Evolutionary conservation across 2,797 vertebrate species (phyloP).

Genomic region (Benthosema pterotum): DNA sequence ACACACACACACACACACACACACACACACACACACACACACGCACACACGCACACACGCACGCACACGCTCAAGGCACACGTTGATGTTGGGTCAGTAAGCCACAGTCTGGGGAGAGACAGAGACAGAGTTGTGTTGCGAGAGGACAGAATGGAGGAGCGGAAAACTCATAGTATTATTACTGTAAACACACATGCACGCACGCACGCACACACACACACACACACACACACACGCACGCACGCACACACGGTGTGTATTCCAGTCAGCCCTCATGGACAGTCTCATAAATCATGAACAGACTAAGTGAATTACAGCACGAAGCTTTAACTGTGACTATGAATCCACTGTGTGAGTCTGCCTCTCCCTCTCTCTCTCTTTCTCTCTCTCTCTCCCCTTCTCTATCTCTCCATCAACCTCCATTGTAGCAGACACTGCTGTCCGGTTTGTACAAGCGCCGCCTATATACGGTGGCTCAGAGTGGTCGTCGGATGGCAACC

Average conservation of each 20-base stretch:
- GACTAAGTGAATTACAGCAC: conserved; percentile 90
- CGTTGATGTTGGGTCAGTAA: too few species aligned
- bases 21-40: too few species aligned
- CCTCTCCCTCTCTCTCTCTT: conserved; percentile 15
- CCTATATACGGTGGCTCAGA: too few species aligned
- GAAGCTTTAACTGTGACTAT: conserved; percentile 88
- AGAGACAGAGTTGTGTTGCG: too few species aligned
- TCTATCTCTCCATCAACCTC: not conserved
- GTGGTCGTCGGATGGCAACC: too few species aligned
- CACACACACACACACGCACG: conserved; percentile 40
- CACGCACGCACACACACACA: conserved; percentile 13
- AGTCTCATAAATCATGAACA: conserved; percentile 93
- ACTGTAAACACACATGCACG: conserved; percentile 48
- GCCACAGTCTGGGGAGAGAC: too few species aligned
- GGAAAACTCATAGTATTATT: too few species aligned
- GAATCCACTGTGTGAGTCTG: conserved; percentile 76
- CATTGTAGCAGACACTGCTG: conserved; percentile 38
- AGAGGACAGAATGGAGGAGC: too few species aligned
- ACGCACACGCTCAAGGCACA: too few species aligned
- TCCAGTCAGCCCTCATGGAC: conserved; percentile 86
- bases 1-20: too few species aligned
- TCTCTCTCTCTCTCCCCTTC: conserved; percentile 6
- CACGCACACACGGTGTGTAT: conserved; percentile 46
- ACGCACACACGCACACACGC: too few species aligned
- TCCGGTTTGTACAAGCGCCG: conserved; percentile 9